Evolutionary conservation across 1,140 invertebrate genomes (phyloP).

Genomic region (Euura saliciscinereae): DNA sequence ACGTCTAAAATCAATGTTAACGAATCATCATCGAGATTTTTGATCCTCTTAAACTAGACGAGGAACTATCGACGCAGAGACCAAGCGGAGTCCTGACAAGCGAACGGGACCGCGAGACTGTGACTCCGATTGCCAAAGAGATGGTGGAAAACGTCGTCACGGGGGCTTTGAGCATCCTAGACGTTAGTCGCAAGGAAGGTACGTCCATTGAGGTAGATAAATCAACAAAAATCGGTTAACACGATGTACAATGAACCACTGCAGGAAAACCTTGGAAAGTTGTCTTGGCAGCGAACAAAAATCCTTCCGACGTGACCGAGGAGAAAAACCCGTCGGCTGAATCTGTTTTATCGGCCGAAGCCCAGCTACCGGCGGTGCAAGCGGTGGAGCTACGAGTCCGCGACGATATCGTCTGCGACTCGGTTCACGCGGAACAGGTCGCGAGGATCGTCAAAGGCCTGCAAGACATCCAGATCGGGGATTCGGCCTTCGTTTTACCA

Average conservation of each 20-base stretch:
- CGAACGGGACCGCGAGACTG: background rate
- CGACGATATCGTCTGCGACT: conserved; percentile 12
- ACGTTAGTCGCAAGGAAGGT: background rate
- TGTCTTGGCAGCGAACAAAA: background rate
- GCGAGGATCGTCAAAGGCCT: conserved; percentile 20
- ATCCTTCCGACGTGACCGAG: background rate
- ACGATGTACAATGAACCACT: background rate
- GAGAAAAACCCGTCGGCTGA: too few species aligned
- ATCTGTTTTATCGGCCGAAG: conserved; percentile 9
- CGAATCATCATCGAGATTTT: background rate
- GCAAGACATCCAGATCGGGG: conserved; percentile 41
- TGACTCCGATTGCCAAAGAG: background rate
- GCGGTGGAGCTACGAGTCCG: conserved; percentile 2
- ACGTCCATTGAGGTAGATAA: background rate
- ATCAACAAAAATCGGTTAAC: background rate
- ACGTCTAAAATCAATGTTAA: background rate
- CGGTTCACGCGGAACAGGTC: conserved; percentile 10
- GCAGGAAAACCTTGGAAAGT: background rate
- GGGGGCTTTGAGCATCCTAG: background rate
- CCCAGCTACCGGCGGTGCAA: background rate
- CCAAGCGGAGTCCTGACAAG: background rate
- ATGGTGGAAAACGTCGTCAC: background rate
- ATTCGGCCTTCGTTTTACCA: conserved; percentile 22
- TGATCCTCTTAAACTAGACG: background rate
- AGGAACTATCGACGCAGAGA: conserved; percentile 5